Evolutionary conservation across 2,797 vertebrate species (phyloP).

Genomic region (Rhynchotus rufescens): DNA sequence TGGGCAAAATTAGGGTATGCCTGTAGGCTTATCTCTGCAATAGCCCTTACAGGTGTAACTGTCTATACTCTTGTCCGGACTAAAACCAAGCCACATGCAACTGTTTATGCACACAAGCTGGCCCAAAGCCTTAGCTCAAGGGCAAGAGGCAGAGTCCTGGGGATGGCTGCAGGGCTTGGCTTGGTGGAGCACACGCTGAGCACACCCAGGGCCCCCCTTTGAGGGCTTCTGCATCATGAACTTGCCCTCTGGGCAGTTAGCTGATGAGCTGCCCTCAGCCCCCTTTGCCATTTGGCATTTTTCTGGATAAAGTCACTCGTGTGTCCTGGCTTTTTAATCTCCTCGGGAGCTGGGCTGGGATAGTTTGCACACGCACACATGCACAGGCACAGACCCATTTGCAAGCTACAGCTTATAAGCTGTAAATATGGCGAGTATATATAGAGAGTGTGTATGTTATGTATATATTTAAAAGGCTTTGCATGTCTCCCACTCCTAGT

Average conservation of each 20-base stretch:
- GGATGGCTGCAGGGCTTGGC: not conserved
- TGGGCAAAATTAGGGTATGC: not conserved
- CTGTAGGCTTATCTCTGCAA: not conserved
- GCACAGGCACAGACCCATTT: not conserved
- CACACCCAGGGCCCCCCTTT: not conserved
- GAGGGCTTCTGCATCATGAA: constrained; percentile 75
- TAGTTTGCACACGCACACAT: not conserved
- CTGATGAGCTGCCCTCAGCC: constrained; percentile 74
- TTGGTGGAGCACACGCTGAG: not conserved
- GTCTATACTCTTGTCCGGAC: not conserved
- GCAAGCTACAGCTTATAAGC: not conserved
- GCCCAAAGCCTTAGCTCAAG: not conserved
- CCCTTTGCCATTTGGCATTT: no score
- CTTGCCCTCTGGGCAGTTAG: constrained; percentile 72
- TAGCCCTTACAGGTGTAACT: not conserved
- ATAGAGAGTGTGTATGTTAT: not conserved
- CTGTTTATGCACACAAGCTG: not conserved
- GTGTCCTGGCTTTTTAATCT: constrained; percentile 76
- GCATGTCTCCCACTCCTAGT: not conserved
- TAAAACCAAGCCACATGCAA: not conserved
- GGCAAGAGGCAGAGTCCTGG: not conserved
- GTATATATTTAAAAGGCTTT: not conserved
- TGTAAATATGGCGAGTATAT: no score
- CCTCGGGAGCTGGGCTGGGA: constrained; percentile 54
- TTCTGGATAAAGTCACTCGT: constrained; percentile 67